A percentile compares a stretch with the other conserved stretches of the same genome.
These are phyloP conservation scores for Bubalus kerabau DNA, from an alignment of 2,113 vertebrate genomes.

Conservation along the genomic window DNA sequence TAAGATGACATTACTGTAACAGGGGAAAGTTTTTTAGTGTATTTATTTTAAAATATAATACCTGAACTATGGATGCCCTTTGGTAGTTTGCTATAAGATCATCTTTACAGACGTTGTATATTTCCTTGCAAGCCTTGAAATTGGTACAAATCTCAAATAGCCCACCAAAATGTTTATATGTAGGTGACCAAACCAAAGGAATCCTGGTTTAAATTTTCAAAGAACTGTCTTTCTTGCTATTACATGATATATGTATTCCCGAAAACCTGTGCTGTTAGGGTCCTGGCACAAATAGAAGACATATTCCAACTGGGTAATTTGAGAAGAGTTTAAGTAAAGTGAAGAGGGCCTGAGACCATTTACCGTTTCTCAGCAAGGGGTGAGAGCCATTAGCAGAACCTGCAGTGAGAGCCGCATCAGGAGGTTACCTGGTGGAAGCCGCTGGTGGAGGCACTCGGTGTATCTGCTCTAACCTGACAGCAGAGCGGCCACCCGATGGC, in stretches of 20 bases:
- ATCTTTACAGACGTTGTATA: not conserved
- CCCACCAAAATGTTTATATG: not conserved
- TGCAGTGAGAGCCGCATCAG: not conserved
- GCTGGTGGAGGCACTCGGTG: not conserved
- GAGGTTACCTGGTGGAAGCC: not conserved
- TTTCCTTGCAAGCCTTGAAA: conserved; percentile 11
- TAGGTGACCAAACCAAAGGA: not conserved
- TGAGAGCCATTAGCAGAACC: not conserved
- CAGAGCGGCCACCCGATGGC: not conserved
- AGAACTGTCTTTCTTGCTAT: not conserved
- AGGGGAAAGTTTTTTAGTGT: not conserved
- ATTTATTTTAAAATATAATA: conserved; percentile 5
- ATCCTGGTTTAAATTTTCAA: not conserved
- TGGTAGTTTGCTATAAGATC: not conserved
- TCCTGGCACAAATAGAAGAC: not conserved
- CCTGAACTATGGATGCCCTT: not conserved
- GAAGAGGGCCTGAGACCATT: not conserved
- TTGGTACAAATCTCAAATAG: not conserved
- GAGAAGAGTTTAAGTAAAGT: not conserved
- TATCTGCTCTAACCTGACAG: not conserved
- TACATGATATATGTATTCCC: not conserved
- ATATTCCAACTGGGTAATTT: not conserved
- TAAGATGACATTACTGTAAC: not conserved
- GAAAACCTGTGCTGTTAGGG: not conserved
- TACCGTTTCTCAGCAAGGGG: not conserved